Conservation (phyloP, 2,113 vertebrate species). For the Chaetodon trifascialis region DNA sequence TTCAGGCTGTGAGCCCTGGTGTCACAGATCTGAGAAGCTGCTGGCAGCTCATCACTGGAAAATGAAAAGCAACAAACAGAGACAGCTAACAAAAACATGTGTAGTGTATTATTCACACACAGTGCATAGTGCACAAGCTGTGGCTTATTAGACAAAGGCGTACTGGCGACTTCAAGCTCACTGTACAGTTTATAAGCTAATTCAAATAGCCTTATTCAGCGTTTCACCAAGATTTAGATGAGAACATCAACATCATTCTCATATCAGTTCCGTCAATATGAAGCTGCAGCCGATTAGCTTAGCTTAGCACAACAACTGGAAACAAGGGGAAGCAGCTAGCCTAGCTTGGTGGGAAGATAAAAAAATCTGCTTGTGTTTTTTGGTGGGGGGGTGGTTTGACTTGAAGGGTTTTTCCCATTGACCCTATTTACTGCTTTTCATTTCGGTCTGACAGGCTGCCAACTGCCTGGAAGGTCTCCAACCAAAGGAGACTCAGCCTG, state of each 20-base stretch:
- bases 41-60: slow-evolving; percentile 19
- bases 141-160: not conserved
- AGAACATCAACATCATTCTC: not conserved
- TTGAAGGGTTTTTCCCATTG: not conserved
- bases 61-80: not conserved
- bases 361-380: not conserved
- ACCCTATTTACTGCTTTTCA: slow-evolving; percentile 1
- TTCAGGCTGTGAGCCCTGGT: not conserved
- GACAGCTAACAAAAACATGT: not conserved
- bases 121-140: not conserved
- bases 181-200: not conserved
- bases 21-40: slow-evolving; percentile 29
- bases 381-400: too few species aligned
- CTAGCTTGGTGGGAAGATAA: not conserved
- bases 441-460: slow-evolving; percentile 2
- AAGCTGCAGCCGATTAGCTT: too few species aligned
- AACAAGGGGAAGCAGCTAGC: too few species aligned
- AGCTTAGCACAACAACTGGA: too few species aligned
- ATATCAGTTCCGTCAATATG: too few species aligned
- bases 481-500: not conserved
- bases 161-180: not conserved
- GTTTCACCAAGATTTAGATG: not conserved
- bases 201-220: not conserved
- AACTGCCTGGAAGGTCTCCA: slow-evolving; percentile 9
- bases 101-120: slow-evolving; percentile 3